These are phyloP conservation scores for Dolichoris vasculosae DNA, from an alignment of 1,140 invertebrate species.

Conservation along the genomic window DNA sequence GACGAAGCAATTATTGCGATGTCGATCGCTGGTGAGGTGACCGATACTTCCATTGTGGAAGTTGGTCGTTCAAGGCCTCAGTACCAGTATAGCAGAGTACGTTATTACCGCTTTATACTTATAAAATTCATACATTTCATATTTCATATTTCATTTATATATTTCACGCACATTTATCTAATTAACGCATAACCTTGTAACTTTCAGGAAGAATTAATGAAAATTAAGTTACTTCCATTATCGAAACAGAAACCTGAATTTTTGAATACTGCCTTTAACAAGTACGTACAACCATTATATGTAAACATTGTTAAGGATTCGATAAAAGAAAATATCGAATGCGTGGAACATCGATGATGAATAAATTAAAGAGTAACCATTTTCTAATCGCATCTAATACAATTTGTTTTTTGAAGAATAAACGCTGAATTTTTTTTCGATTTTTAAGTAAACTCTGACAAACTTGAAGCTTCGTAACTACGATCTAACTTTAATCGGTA, in stretches of 20 bases:
- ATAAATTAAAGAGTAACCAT: too few species aligned
- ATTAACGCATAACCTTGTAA: slow-evolving; percentile 13
- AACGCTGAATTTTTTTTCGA: too few species aligned
- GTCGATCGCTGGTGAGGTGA: slow-evolving; percentile 72
- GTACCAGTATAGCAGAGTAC: slow-evolving; percentile 70
- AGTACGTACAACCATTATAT: slow-evolving; percentile 60
- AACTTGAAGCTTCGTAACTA: too few species aligned
- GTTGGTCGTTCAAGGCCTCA: slow-evolving; percentile 72
- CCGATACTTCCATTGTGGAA: slow-evolving; percentile 72
- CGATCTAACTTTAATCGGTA: too few species aligned
- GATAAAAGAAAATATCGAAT: too few species aligned
- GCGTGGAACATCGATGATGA: too few species aligned
- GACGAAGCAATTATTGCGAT: slow-evolving; percentile 73
- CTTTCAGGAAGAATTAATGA: slow-evolving; percentile 78
- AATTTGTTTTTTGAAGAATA: too few species aligned
- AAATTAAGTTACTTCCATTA: slow-evolving; percentile 76
- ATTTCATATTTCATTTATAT: too few species aligned
- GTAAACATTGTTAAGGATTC: background rate
- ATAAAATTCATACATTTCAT: background rate
- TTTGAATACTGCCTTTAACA: slow-evolving; percentile 77
- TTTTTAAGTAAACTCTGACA: too few species aligned
- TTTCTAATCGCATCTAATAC: too few species aligned
- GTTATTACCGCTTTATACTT: slow-evolving; percentile 47
- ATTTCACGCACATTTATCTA: background rate
- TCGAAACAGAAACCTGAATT: slow-evolving; percentile 77